Conservation (phyloP, 2,888 invertebrate species). For the Polia nebulosa region DNA sequence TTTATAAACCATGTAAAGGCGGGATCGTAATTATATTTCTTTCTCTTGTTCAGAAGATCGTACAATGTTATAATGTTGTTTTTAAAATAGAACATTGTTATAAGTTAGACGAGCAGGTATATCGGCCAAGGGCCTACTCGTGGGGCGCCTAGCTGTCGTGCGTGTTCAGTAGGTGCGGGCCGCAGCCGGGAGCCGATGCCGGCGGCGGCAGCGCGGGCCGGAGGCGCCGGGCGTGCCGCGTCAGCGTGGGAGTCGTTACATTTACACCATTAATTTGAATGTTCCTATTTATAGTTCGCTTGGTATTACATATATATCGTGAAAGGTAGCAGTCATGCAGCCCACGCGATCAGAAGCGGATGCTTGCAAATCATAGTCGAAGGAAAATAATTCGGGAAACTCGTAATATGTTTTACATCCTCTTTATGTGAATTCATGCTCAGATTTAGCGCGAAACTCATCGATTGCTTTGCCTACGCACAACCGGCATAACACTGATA, state of each 20-base stretch:
- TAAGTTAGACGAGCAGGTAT: slow-evolving; percentile 37
- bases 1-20: slow-evolving; percentile 44
- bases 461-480: slow-evolving; percentile 15
- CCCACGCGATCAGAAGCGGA: slow-evolving; percentile 62
- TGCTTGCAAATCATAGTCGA: slow-evolving; percentile 48
- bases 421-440: slow-evolving; percentile 34
- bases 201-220: slow-evolving; percentile 13
- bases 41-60: slow-evolving; percentile 33
- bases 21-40: slow-evolving; percentile 47
- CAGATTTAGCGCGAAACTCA: slow-evolving; percentile 35
- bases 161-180: slow-evolving; percentile 27
- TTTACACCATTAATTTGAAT: slow-evolving; percentile 82
- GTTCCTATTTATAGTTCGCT: slow-evolving; percentile 83
- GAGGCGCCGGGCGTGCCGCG: slow-evolving; percentile 46
- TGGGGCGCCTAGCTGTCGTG: slow-evolving; percentile 38
- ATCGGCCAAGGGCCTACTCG: slow-evolving; percentile 39
- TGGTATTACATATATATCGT: slow-evolving; percentile 76
- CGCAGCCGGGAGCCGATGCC: slow-evolving; percentile 2
- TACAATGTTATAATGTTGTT: slow-evolving; percentile 27
- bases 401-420: slow-evolving; percentile 37
- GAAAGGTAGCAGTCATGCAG: slow-evolving; percentile 75
- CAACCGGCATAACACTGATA: slow-evolving; percentile 1
- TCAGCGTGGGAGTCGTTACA: slow-evolving; percentile 80
- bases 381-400: slow-evolving; percentile 43
- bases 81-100: slow-evolving; percentile 45